A percentile compares a stretch with the other conserved stretches of the same genome.
These are phyloP conservation scores for Merops nubicus DNA, from an alignment of 2,113 vertebrate species.

Conservation along the genomic window DNA sequence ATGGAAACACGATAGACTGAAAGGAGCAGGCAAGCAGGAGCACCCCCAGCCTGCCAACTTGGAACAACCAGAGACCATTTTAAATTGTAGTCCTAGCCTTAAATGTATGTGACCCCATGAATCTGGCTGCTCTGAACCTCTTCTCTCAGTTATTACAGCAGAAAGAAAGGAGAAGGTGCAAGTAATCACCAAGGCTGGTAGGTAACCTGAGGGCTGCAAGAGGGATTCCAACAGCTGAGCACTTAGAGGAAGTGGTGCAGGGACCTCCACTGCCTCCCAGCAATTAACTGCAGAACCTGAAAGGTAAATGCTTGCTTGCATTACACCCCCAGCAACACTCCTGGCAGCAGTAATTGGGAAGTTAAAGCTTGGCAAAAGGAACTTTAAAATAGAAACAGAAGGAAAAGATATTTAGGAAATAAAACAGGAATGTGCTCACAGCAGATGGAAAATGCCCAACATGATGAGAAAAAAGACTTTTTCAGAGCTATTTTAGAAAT, in stretches of 20 bases:
- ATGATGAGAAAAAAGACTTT: background rate
- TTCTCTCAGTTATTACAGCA: background rate
- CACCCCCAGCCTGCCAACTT: background rate
- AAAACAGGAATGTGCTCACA: constrained; percentile 22
- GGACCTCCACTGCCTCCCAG: background rate
- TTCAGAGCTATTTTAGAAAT: constrained; percentile 28
- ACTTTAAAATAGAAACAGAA: constrained; percentile 50
- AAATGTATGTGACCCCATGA: background rate
- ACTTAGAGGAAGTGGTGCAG: background rate
- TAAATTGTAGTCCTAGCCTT: background rate
- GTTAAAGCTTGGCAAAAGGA: constrained; percentile 12
- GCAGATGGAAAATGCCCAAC: constrained; percentile 53
- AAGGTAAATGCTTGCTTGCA: background rate
- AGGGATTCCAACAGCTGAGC: background rate
- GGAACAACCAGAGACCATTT: background rate
- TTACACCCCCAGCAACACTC: background rate
- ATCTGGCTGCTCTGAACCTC: background rate
- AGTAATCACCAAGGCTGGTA: background rate
- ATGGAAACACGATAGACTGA: background rate
- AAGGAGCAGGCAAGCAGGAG: background rate
- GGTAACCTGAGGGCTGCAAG: background rate
- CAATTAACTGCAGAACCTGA: background rate
- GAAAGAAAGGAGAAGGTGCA: background rate
- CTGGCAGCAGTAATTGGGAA: background rate
- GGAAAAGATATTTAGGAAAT: constrained; percentile 47